Percentiles rank a stretch among this genome's conserved stretches.
These are phyloP conservation scores for Artemia franciscana DNA, from an alignment of 1,140 invertebrate species.

Conservation along the genomic window DNA sequence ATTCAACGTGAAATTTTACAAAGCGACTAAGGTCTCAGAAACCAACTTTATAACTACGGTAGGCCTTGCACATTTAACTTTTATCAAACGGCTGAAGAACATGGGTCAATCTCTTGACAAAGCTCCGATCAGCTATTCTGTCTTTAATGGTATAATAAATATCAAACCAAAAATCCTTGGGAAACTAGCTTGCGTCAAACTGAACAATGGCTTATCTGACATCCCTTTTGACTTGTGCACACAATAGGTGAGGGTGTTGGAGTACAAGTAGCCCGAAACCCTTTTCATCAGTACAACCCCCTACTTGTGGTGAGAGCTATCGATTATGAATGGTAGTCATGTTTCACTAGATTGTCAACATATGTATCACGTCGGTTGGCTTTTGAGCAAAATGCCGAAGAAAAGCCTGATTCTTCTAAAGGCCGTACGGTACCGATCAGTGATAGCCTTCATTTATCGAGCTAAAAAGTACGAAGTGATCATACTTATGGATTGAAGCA, in stretches of 20 bases:
- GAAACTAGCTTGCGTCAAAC: neutral
- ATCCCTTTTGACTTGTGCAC: neutral
- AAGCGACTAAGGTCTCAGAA: no score
- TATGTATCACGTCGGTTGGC: neutral
- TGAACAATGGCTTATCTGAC: neutral
- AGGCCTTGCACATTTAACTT: no score
- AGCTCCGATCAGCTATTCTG: neutral
- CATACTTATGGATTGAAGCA: no score
- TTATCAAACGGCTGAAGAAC: no score
- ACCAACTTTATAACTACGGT: no score
- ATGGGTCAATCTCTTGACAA: neutral
- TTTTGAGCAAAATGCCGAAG: neutral
- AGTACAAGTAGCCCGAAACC: neutral
- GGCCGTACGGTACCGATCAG: no score
- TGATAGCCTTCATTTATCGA: no score
- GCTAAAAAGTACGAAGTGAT: no score
- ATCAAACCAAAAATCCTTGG: neutral
- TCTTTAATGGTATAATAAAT: neutral
- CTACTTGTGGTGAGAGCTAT: neutral
- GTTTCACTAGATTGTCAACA: neutral
- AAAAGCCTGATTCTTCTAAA: neutral
- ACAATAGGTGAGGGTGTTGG: neutral
- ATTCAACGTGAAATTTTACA: no score
- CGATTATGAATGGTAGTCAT: neutral
- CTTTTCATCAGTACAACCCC: neutral